Evolutionary conservation across 1,140 invertebrate species (phyloP).

Genomic region (Halictus rubicundus): DNA sequence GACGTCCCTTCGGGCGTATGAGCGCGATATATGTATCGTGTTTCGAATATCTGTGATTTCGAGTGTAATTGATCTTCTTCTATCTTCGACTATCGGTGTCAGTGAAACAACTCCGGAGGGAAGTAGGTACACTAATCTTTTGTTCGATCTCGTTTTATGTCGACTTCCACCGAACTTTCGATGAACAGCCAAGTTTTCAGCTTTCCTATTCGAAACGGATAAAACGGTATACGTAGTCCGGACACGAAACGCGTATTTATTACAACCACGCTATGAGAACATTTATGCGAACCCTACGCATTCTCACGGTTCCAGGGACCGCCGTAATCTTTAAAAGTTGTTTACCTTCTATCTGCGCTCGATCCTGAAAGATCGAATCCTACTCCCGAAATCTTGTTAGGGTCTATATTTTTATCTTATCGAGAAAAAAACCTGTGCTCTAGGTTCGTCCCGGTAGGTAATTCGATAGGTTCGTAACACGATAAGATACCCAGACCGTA

Average conservation of each 20-base stretch:
- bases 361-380: background rate
- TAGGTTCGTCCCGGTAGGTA: slow-evolving; percentile 7
- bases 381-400: background rate
- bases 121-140: background rate
- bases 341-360: background rate
- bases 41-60: background rate
- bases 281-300: too few relatives aligned
- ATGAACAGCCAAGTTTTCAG: too few relatives aligned
- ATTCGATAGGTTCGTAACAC: background rate
- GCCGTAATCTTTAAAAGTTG: background rate
- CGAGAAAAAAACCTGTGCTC: background rate
- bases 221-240: too few relatives aligned
- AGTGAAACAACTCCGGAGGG: background rate
- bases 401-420: slow-evolving; percentile 52
- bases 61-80: background rate
- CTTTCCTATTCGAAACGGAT: too few relatives aligned
- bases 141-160: too few relatives aligned
- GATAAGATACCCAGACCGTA: slow-evolving; percentile 15
- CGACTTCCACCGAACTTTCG: too few relatives aligned
- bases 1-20: background rate
- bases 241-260: too few relatives aligned
- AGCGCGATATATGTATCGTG: background rate
- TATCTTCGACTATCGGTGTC: background rate
- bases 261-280: too few relatives aligned
- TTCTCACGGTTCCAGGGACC: too few relatives aligned